These are phyloP conservation scores for Lethrus apterus DNA, from an alignment of 1,140 invertebrate species.

Conservation along the genomic window DNA sequence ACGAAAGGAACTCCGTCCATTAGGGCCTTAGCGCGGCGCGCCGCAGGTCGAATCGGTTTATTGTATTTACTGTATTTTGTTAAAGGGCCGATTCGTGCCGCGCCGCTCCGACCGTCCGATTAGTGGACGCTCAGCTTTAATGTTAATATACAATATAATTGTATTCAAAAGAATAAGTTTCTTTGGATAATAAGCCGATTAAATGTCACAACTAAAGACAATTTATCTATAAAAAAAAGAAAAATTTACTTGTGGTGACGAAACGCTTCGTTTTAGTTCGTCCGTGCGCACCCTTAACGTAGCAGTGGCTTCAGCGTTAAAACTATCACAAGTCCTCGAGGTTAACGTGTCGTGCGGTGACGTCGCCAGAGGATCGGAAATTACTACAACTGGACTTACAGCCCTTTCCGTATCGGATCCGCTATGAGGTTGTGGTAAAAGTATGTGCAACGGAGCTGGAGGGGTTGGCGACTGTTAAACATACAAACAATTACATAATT, in stretches of 20 bases:
- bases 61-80: no score
- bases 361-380: conserved; percentile 25
- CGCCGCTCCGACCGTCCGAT: no score
- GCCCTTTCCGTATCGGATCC: conserved; percentile 26
- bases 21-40: no score
- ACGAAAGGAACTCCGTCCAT: no score
- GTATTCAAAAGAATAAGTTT: no score
- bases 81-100: no score
- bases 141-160: no score
- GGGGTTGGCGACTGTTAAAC: conserved; percentile 29
- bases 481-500: conserved; percentile 1
- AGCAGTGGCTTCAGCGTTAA: conserved; percentile 33
- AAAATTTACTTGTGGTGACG: conserved; percentile 47
- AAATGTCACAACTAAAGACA: background rate
- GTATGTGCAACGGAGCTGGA: conserved; percentile 28
- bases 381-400: conserved; percentile 38
- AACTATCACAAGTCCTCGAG: conserved; percentile 20
- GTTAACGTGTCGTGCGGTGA: conserved; percentile 23
- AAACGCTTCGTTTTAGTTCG: conserved; percentile 49
- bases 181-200: background rate
- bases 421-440: conserved; percentile 10
- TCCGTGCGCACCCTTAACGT: conserved; percentile 45
- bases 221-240: background rate
- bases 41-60: no score
- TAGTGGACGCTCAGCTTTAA: no score